These are phyloP conservation scores for Periophthalmodon schlosseri DNA, from an alignment of 2,113 vertebrate genomes.

Conservation along the genomic window DNA sequence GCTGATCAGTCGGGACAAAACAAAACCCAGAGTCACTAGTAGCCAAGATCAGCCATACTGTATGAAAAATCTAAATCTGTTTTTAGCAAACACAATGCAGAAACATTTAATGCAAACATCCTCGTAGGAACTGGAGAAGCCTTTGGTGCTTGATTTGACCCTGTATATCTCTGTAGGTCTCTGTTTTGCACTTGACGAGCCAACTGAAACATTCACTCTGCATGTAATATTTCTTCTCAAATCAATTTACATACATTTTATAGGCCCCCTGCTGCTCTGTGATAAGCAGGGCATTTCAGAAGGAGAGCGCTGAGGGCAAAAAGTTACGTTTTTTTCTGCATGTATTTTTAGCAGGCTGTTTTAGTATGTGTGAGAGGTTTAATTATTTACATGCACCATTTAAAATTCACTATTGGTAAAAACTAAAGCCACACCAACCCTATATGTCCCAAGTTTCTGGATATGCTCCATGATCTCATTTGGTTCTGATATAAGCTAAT, in stretches of 20 bases:
- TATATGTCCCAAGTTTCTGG: neutral
- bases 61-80: no score
- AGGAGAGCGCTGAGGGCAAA: neutral
- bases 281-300: constrained; percentile 20
- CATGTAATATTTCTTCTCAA: constrained; percentile 5
- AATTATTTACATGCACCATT: neutral
- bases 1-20: no score
- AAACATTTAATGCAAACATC: no score
- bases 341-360: neutral
- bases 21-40: no score
- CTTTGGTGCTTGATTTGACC: constrained; percentile 13
- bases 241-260: constrained; percentile 19
- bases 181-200: constrained; percentile 19
- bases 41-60: no score
- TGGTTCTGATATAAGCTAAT: constrained; percentile 11
- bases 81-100: no score
- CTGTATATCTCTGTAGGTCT: neutral
- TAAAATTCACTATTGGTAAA: neutral
- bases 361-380: neutral
- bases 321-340: neutral
- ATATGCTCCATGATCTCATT: neutral
- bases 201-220: constrained; percentile 4
- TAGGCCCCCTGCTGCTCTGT: constrained; percentile 18
- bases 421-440: neutral
- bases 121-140: neutral